phyloP scores from a whole-genome alignment of 2,888 invertebrate genomes.

The Drosophila mercatorum region DNA sequence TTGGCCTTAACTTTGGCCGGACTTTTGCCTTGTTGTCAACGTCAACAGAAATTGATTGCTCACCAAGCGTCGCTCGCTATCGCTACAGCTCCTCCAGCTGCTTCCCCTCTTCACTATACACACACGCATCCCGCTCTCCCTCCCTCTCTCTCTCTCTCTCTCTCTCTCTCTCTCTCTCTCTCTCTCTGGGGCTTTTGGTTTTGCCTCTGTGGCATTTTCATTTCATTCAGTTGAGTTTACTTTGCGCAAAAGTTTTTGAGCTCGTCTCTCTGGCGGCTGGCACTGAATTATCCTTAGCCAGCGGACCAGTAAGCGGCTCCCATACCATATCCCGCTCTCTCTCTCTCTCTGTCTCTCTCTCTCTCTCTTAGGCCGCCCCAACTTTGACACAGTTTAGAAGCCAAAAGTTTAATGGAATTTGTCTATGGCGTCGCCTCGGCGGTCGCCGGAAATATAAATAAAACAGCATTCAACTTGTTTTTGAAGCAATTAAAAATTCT shows the following conservation, averaged over 20 bases:
- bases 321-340: neutral
- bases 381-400: constrained; percentile 79
- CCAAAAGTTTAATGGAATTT: constrained; percentile 81
- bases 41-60: constrained; percentile 80
- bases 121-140: neutral
- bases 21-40: constrained; percentile 79
- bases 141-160: constrained; percentile 7
- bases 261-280: constrained; percentile 57
- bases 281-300: constrained; percentile 77
- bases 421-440: constrained; percentile 72
- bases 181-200: constrained; percentile 44
- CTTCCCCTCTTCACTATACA: neutral
- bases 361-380: constrained; percentile 30
- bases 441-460: constrained; percentile 74
- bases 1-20: constrained; percentile 75
- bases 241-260: constrained; percentile 74
- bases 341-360: neutral
- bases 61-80: constrained; percentile 55
- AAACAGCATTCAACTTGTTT: constrained; percentile 81
- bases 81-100: neutral
- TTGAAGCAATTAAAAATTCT: constrained; percentile 80
- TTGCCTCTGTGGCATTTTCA: constrained; percentile 81
- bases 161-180: neutral
- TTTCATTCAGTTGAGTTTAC: constrained; percentile 80
- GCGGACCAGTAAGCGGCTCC: constrained; percentile 68